These are phyloP conservation scores for Scrobipalpa atriplicella DNA, from an alignment of 2,888 invertebrate genomes.

Conservation along the genomic window DNA sequence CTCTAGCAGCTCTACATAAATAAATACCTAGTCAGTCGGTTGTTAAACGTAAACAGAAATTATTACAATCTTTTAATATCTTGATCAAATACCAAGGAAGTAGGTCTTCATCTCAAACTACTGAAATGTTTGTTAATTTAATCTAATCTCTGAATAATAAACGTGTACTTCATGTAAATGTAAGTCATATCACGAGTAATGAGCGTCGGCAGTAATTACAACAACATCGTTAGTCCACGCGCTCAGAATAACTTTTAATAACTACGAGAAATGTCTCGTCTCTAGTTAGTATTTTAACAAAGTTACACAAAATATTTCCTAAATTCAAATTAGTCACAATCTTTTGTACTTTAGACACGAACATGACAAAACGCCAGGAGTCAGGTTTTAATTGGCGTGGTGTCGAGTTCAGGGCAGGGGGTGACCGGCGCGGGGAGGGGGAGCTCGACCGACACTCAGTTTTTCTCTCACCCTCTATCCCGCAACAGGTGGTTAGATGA, in stretches of 20 bases:
- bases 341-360: constrained; percentile 24
- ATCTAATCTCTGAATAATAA: constrained; percentile 8
- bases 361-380: constrained; percentile 63
- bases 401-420: constrained; percentile 53
- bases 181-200: not conserved
- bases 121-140: constrained; percentile 12
- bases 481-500: constrained; percentile 71
- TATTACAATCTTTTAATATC: not conserved
- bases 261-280: constrained; percentile 14
- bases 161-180: not conserved
- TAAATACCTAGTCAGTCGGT: too few relatives aligned
- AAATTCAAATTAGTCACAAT: constrained; percentile 24
- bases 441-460: constrained; percentile 54
- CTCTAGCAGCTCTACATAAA: too few relatives aligned
- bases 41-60: too few relatives aligned
- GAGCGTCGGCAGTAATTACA: constrained; percentile 20
- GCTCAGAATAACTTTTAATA: constrained; percentile 23
- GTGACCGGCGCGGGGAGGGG: constrained; percentile 33
- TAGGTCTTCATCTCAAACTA: not conserved
- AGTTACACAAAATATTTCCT: constrained; percentile 17
- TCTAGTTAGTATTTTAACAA: constrained; percentile 12
- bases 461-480: constrained; percentile 66
- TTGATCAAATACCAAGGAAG: not conserved
- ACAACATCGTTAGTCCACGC: constrained; percentile 7
- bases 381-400: constrained; percentile 72